phyloP scores from a whole-genome alignment of 2,888 invertebrate species.

The Dynastes tityus region DNA sequence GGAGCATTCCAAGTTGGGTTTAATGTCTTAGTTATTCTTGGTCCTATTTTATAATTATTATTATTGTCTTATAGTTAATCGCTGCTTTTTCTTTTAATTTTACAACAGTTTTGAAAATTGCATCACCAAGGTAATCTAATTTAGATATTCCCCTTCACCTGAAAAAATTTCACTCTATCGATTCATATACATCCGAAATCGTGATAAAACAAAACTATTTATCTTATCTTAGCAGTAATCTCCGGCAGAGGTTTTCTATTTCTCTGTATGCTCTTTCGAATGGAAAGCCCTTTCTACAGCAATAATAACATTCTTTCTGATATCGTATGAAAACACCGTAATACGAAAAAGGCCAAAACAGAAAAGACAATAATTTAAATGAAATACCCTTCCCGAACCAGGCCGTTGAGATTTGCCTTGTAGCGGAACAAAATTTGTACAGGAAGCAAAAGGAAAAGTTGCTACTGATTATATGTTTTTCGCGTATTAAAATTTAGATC shows the following conservation, averaged over 20 bases:
- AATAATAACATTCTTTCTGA: constrained; percentile 22
- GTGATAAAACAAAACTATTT: neutral
- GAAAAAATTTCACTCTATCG: neutral
- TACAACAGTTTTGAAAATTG: no score
- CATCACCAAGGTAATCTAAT: no score
- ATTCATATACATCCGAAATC: neutral
- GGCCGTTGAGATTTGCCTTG: neutral
- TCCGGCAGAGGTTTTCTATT: neutral
- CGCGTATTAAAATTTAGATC: constrained; percentile 8
- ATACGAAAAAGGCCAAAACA: constrained; percentile 30
- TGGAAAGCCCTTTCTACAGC: neutral
- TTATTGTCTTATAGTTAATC: no score
- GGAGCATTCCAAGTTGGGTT: no score
- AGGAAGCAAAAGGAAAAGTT: constrained; percentile 5
- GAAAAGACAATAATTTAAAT: constrained; percentile 32
- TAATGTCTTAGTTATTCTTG: no score
- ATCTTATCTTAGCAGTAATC: constrained; percentile 2
- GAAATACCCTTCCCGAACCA: neutral
- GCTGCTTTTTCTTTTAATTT: no score
- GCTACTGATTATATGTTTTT: constrained; percentile 17
- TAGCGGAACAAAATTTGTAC: neutral
- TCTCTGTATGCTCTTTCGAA: neutral
- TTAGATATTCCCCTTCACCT: neutral
- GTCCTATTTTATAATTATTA: no score
- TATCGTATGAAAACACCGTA: constrained; percentile 1